Conservation (phyloP, 2,888 invertebrate species). For the Sinhomidia bicolor region DNA sequence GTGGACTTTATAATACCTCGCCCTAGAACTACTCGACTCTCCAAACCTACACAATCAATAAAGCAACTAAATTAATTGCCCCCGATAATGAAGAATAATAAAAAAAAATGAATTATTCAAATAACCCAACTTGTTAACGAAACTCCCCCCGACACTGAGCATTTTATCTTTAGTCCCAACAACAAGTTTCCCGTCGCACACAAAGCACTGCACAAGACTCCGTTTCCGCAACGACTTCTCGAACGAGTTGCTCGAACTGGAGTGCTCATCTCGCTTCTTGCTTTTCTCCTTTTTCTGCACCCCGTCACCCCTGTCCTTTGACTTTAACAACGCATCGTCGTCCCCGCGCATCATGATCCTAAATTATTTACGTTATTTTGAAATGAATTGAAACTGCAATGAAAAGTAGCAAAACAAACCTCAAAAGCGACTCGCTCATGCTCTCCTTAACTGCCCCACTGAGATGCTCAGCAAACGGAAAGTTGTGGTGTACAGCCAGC, state of each 20-base stretch:
- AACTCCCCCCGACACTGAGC: constrained; percentile 36
- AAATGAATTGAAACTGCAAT: neutral
- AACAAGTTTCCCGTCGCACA: constrained; percentile 44
- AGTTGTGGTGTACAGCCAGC: constrained; percentile 18
- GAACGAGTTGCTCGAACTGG: constrained; percentile 36
- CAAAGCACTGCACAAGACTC: constrained; percentile 38
- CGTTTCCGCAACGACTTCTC: neutral
- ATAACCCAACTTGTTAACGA: constrained; percentile 46
- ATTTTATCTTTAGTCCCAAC: constrained; percentile 12
- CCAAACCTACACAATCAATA: no score
- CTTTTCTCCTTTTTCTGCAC: neutral
- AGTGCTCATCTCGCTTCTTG: neutral
- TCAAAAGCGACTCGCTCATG: constrained; percentile 48
- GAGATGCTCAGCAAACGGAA: constrained; percentile 49
- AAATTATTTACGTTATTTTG: neutral
- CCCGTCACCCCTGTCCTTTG: neutral
- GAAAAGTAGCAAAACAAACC: neutral
- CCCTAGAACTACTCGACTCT: neutral
- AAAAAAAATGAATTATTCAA: no score
- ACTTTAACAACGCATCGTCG: no score
- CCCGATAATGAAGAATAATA: no score
- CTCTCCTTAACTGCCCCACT: constrained; percentile 1
- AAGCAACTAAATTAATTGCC: no score
- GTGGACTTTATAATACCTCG: no score
- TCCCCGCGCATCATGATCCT: constrained; percentile 26